A percentile compares a stretch with the other conserved stretches of the same genome.
Evolutionary conservation across 2,113 vertebrate species (phyloP).

Genomic region (Oenanthe oenanthe): DNA sequence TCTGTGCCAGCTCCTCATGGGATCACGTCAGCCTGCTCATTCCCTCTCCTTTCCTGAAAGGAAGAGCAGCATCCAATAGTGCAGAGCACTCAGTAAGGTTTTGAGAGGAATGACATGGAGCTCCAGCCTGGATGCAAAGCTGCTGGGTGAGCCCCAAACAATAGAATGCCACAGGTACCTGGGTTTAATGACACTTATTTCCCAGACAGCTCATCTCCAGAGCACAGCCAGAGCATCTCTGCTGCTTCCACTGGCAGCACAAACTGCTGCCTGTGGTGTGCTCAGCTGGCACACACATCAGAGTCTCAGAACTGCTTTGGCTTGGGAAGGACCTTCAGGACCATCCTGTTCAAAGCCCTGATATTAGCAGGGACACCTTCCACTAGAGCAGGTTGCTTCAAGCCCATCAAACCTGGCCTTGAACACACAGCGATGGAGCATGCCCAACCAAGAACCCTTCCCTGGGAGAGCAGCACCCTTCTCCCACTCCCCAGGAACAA

Average conservation of each 20-base stretch:
- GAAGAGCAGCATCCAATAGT: neutral
- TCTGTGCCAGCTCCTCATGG: neutral
- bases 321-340: neutral
- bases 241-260: neutral
- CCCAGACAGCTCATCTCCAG: neutral
- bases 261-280: neutral
- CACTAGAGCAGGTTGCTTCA: neutral
- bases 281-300: neutral
- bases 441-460: neutral
- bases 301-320: neutral
- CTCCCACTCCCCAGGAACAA: neutral
- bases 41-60: neutral
- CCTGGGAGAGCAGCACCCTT: neutral
- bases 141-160: neutral
- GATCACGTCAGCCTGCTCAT: neutral
- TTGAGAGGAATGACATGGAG: rapidly evolving
- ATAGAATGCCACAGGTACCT: rapidly evolving
- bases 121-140: neutral
- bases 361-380: neutral
- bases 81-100: neutral
- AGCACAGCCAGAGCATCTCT: neutral
- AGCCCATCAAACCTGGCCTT: neutral
- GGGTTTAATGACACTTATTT: neutral
- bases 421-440: neutral
- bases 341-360: neutral